Conservation (phyloP, 2,797 vertebrate genomes). For the Leuciscus waleckii region DNA sequence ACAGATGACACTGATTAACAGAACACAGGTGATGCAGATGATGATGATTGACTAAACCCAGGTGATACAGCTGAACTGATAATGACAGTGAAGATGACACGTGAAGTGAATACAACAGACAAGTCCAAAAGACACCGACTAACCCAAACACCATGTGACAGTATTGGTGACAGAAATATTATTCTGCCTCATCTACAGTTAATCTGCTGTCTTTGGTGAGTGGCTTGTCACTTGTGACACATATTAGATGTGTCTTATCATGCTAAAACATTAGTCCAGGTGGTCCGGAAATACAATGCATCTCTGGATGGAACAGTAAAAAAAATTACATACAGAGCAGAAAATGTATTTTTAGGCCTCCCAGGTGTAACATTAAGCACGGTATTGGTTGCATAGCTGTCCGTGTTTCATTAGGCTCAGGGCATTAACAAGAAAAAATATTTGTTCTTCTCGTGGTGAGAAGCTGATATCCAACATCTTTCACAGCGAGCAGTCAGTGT, state of each 20-base stretch:
- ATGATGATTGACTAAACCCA: no score
- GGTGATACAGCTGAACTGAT: no score
- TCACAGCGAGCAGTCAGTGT: neutral
- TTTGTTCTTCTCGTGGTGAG: slow-evolving; percentile 14
- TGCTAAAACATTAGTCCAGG: neutral
- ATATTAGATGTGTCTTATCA: slow-evolving; percentile 21
- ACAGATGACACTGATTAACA: no score
- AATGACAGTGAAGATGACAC: no score
- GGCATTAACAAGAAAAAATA: slow-evolving; percentile 21
- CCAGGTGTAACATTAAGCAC: neutral
- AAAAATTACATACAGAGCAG: neutral
- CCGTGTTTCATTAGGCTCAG: slow-evolving; percentile 4
- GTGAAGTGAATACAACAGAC: no score
- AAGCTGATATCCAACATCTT: neutral
- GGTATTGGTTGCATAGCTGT: neutral
- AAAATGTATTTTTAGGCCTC: neutral
- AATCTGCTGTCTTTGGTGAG: neutral
- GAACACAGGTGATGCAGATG: no score
- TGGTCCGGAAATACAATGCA: slow-evolving; percentile 18
- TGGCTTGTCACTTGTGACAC: neutral
- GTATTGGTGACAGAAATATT: neutral
- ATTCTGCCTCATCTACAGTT: neutral
- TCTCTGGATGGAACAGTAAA: neutral
- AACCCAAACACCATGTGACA: no score
- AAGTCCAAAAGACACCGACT: no score